Evolutionary conservation across 2,113 vertebrate species (phyloP), one percentile per base, ranked within the genome.

Genomic region (Otocyon megalotis): DNA sequence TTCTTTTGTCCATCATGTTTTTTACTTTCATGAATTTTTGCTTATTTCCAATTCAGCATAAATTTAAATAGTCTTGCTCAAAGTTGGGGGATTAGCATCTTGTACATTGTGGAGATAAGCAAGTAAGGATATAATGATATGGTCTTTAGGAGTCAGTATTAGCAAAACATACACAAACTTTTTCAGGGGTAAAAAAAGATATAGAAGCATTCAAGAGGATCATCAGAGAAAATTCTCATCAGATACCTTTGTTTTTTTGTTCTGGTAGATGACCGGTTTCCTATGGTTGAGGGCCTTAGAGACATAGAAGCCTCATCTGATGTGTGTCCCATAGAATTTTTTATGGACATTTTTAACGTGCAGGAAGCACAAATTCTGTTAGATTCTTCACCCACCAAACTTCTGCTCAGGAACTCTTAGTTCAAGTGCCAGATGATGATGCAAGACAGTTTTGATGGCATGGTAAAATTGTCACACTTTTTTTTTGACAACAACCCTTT

Each of bases 21-120:
- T 60, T 32, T 37, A 50, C 24, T 79, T 93, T 65, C 20, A 65
- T 65, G 19, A 28, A n/a, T 3, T 85, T 96, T 89, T 96, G 79
- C 28, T 81, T 30, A 15, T 84, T 53, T 92, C 22, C 8, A 94
- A 28, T 48, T 93, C 48, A 88, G 37, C 35, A 62, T 77, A 37
- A 74, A 76, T 62, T 92, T 86, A 63, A 86, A 90, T 79, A 53
- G 19, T 48, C 19, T 93, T 93, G 56, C 24, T 89, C 43, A 84
- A 88, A 30, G 20, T 85, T 96, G 85, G 35, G 79, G 37, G 48
- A 88, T 43, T 50, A 77, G 30, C 26, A n/a, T 69, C 37, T 71
- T 9, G 9, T 16, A 48, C 32, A 92, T n/a, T 50, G 8, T 16
- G 58, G 48, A 93, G 24, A 80, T 0, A 22, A 95, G 60, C n/a